phyloP scores from a whole-genome alignment of 2,888 invertebrate species.

The Drosophila atroscutellata region DNA sequence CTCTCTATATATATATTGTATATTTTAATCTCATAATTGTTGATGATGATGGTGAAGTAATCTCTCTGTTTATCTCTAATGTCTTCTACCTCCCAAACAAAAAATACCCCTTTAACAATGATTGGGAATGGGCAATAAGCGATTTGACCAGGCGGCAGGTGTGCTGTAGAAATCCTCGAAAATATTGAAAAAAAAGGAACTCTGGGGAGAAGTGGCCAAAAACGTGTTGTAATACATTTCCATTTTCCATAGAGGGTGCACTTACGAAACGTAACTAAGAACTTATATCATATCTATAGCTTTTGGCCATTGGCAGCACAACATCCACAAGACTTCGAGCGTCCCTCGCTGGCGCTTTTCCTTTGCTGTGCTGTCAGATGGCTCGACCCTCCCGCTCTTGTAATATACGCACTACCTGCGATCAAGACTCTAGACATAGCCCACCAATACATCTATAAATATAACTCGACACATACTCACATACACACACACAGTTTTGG shows the following conservation, averaged over 20 bases:
- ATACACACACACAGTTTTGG: conserved; percentile 37
- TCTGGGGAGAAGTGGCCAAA: conserved; percentile 86
- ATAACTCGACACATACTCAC: conserved; percentile 16
- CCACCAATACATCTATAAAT: conserved; percentile 52
- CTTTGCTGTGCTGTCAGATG: conserved; percentile 41
- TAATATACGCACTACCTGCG: conserved; percentile 32
- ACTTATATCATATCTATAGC: conserved; percentile 29
- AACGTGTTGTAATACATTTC: conserved; percentile 85
- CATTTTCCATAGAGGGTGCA: conserved; percentile 75
- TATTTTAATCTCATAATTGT: conserved; percentile 75
- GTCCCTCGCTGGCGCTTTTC: conserved; percentile 42
- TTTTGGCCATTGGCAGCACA: conserved; percentile 40
- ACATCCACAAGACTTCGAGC: conserved; percentile 34
- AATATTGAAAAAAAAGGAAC: conserved; percentile 83
- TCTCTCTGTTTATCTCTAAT: conserved; percentile 76
- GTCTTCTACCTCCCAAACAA: conserved; percentile 61
- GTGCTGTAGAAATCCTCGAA: conserved; percentile 86
- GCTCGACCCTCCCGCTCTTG: conserved; percentile 38
- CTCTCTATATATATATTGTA: conserved; percentile 44
- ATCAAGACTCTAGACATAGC: conserved; percentile 36
- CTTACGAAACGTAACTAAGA: not conserved
- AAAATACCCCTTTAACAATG: conserved; percentile 73
- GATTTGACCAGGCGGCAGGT: conserved; percentile 89
- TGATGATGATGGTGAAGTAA: conserved; percentile 81
- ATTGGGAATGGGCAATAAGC: conserved; percentile 90